A percentile compares a stretch with the other conserved stretches of the same genome.
Evolutionary conservation across 2,888 invertebrate species (phyloP).

Genomic region (Ptychoptera contaminata): DNA sequence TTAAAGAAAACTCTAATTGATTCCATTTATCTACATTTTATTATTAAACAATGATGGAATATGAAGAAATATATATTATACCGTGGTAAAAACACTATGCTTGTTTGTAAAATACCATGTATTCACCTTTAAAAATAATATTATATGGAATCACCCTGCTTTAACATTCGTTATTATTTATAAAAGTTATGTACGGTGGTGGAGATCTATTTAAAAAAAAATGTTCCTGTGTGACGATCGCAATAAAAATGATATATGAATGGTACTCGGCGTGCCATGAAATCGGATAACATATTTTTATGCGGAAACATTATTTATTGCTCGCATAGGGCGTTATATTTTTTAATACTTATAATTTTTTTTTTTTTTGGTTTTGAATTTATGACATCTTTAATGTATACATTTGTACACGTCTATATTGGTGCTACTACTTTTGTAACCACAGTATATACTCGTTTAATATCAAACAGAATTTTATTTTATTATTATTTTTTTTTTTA

Average conservation of each 20-base stretch:
- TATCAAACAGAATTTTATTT: too few species aligned
- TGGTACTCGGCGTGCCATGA: slow-evolving; percentile 26
- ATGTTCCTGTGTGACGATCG: slow-evolving; percentile 4
- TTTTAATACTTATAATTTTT: neutral
- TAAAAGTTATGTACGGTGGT: neutral
- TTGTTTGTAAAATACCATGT: too few species aligned
- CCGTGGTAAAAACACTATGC: too few species aligned
- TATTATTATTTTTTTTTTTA: too few species aligned
- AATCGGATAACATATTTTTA: slow-evolving; percentile 30
- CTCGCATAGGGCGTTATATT: slow-evolving; percentile 22
- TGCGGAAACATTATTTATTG: slow-evolving; percentile 28
- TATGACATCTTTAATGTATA: slow-evolving; percentile 10
- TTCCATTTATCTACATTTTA: neutral
- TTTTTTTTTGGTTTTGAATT: slow-evolving; percentile 6
- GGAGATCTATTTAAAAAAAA: neutral
- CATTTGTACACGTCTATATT: too few species aligned
- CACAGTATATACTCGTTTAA: too few species aligned
- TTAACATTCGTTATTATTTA: too few species aligned
- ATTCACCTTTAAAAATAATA: neutral
- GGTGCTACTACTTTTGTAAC: too few species aligned
- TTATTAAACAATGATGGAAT: too few species aligned
- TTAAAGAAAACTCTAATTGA: neutral
- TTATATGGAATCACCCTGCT: neutral
- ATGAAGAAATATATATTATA: too few species aligned
- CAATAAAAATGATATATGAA: slow-evolving; percentile 26